These are phyloP conservation scores for Belgica antarctica DNA, from an alignment of 2,888 invertebrate species.

Conservation along the genomic window DNA sequence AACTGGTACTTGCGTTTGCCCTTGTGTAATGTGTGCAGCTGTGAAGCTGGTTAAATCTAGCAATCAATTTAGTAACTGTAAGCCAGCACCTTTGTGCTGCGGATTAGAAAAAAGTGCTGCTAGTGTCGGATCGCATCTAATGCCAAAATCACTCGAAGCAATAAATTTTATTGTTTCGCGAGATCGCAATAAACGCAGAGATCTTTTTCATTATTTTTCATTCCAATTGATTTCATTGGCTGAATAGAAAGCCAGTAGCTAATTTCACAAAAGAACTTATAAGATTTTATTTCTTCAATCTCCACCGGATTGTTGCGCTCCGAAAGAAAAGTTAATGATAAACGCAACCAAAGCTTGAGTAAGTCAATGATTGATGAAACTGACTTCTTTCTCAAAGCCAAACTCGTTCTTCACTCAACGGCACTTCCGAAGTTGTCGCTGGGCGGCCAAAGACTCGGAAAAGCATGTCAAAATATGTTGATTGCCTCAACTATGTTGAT, in stretches of 20 bases:
- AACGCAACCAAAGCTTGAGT: too few species aligned
- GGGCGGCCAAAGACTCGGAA: not conserved
- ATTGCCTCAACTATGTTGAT: not conserved
- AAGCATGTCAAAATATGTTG: not conserved
- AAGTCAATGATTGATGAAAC: not conserved
- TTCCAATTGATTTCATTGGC: not conserved
- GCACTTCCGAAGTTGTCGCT: not conserved
- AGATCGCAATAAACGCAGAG: too few species aligned
- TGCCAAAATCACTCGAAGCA: too few species aligned
- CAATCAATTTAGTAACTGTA: not conserved
- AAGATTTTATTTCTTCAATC: not conserved
- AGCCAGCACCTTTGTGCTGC: too few species aligned
- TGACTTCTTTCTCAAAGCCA: not conserved
- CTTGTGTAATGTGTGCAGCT: not conserved
- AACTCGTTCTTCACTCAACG: constrained; percentile 2
- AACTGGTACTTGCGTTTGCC: too few species aligned
- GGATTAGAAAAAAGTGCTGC: too few species aligned
- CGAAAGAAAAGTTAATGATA: not conserved
- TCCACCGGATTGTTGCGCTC: not conserved
- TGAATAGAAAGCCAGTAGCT: not conserved
- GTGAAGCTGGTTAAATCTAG: not conserved
- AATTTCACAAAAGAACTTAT: not conserved
- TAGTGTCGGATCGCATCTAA: too few species aligned
- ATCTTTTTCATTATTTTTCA: too few species aligned
- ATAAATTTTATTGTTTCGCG: too few species aligned